Evolutionary conservation across 2,797 vertebrate genomes (phyloP).

Genomic region (Novumbra hubbsi): DNA sequence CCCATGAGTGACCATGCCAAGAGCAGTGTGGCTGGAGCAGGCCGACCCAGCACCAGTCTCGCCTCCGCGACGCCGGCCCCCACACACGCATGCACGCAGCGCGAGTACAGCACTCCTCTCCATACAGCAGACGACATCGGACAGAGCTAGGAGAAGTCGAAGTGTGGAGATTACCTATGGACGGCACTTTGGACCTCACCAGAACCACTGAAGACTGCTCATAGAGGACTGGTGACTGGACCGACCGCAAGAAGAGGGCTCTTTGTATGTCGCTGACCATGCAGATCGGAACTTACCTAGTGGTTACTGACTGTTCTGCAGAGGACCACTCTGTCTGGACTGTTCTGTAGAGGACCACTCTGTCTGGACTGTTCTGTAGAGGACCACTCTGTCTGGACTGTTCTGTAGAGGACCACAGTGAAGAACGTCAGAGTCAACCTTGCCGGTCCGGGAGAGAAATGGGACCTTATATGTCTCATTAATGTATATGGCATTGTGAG

Average conservation of each 20-base stretch:
- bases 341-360: background rate
- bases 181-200: background rate
- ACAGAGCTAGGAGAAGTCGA: background rate
- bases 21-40: slow-evolving; percentile 77
- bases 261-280: background rate
- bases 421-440: background rate
- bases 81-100: slow-evolving; percentile 11
- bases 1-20: slow-evolving; percentile 90
- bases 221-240: background rate
- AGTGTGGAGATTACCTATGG: background rate
- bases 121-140: slow-evolving; percentile 22
- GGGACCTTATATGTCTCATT: background rate
- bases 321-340: background rate
- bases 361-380: background rate
- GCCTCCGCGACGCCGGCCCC: slow-evolving; percentile 56
- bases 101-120: slow-evolving; percentile 35
- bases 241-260: background rate
- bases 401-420: background rate
- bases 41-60: slow-evolving; percentile 64
- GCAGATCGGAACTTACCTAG: background rate
- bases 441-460: background rate
- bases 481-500: background rate
- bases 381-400: background rate
- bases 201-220: too few species aligned
- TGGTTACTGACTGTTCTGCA: background rate